These are phyloP conservation scores for Linepithema humile DNA, from an alignment of 1,140 invertebrate species.

Conservation along the genomic window DNA sequence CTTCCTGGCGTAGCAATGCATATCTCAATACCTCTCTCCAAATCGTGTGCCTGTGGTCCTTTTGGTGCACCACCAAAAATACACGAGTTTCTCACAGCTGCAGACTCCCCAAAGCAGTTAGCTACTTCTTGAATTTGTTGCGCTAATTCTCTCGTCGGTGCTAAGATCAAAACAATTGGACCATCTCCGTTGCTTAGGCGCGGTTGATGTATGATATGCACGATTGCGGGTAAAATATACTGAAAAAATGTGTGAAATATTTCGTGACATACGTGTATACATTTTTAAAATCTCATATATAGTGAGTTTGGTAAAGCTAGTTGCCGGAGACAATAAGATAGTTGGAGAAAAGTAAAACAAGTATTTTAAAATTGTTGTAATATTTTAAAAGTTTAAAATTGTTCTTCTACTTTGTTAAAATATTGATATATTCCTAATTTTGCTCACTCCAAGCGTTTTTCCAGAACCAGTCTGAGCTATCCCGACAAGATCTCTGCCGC, in stretches of 20 bases:
- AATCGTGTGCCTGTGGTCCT: slow-evolving; percentile 93
- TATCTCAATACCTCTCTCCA: slow-evolving; percentile 95
- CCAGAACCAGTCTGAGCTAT: slow-evolving; percentile 91
- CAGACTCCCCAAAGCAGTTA: slow-evolving; percentile 93
- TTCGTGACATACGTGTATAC: neutral
- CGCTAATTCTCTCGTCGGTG: slow-evolving; percentile 97
- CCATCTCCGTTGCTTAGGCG: slow-evolving; percentile 93
- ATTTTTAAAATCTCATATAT: slow-evolving; percentile 80
- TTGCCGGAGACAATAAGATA: neutral
- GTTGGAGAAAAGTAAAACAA: neutral
- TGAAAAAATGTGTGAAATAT: slow-evolving; percentile 84
- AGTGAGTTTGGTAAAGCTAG: slow-evolving; percentile 80
- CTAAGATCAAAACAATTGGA: slow-evolving; percentile 95
- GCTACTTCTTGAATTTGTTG: slow-evolving; percentile 99
- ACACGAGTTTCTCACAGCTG: slow-evolving; percentile 95
- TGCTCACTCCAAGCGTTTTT: slow-evolving; percentile 87
- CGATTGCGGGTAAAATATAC: slow-evolving; percentile 93
- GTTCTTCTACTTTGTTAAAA: slow-evolving; percentile 15
- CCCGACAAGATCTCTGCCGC: slow-evolving; percentile 89
- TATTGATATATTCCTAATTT: slow-evolving; percentile 87
- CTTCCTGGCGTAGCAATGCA: slow-evolving; percentile 98
- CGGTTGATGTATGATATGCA: slow-evolving; percentile 97
- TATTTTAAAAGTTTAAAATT: too few species aligned
- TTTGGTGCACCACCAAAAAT: slow-evolving; percentile 99
- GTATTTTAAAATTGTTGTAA: neutral